Conservation (phyloP, 2,888 invertebrate species). For the Nomada hirtipes region DNA sequence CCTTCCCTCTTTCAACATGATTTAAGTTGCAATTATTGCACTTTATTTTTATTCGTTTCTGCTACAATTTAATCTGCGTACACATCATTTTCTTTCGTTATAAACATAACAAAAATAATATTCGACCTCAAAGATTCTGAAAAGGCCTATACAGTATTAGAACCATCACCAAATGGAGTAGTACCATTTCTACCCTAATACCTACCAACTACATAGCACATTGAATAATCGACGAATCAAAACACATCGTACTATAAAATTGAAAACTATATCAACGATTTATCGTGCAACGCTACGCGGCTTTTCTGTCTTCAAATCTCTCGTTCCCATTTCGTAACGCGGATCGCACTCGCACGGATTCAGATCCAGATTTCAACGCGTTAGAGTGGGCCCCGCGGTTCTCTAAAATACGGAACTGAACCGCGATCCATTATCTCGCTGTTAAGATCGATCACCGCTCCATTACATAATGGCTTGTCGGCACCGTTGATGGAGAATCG, state of each 20-base stretch:
- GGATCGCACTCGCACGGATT: conserved; percentile 28
- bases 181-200: no score
- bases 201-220: no score
- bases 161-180: no score
- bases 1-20: no score
- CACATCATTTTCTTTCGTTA: no score
- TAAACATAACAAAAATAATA: no score
- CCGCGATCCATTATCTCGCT: conserved; percentile 64
- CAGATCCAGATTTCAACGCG: conserved; percentile 31
- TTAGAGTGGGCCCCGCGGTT: conserved; percentile 27
- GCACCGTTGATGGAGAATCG: conserved; percentile 68
- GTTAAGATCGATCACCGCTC: conserved; percentile 68
- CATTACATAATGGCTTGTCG: conserved; percentile 65
- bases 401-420: conserved; percentile 56
- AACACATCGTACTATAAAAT: neutral
- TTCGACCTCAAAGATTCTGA: no score
- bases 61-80: no score
- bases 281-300: neutral
- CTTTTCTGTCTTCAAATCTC: neutral
- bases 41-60: no score
- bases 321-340: conserved; percentile 44
- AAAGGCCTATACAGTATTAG: no score
- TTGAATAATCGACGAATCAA: no score
- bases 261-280: conserved; percentile 1
- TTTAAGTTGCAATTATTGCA: no score